phyloP scores from a whole-genome alignment of 2,797 vertebrate genomes.

The Glossophaga mutica region DNA sequence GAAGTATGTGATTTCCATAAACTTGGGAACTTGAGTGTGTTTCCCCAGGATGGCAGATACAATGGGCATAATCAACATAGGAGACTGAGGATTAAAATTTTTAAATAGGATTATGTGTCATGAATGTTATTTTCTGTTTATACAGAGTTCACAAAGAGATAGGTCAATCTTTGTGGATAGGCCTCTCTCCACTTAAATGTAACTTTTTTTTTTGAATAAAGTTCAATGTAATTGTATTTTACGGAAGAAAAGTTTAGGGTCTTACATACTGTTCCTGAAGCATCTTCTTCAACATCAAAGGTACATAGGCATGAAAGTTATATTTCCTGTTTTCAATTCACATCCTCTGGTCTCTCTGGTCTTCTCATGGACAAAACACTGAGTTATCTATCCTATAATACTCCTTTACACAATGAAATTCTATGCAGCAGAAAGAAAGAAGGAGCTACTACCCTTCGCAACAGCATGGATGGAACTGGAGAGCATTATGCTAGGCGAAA shows the following conservation, averaged over 20 bases:
- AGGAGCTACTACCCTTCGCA: too few species aligned
- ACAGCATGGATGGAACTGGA: too few species aligned
- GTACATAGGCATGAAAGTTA: not conserved
- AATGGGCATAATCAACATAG: not conserved
- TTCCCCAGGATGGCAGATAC: not conserved
- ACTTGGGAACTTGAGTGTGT: not conserved
- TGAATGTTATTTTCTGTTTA: not conserved
- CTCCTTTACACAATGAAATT: too few species aligned
- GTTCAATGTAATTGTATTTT: not conserved
- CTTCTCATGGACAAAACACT: not conserved
- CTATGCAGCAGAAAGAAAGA: too few species aligned
- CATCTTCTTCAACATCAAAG: not conserved
- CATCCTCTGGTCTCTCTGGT: not conserved
- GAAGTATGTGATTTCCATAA: not conserved
- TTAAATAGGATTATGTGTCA: not conserved
- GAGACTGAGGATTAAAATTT: not conserved
- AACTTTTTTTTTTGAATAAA: too few species aligned
- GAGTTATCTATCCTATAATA: not conserved
- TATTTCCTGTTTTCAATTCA: not conserved
- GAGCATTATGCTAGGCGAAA: too few species aligned
- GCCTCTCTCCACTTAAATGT: not conserved
- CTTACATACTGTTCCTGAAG: not conserved
- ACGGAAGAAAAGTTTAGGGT: not conserved
- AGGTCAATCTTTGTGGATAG: not conserved
- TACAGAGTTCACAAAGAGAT: not conserved